Percentiles rank a stretch among this genome's conserved stretches.
These are phyloP conservation scores for Eudorcas thomsonii DNA, from an alignment of 2,113 vertebrate genomes.

Conservation along the genomic window DNA sequence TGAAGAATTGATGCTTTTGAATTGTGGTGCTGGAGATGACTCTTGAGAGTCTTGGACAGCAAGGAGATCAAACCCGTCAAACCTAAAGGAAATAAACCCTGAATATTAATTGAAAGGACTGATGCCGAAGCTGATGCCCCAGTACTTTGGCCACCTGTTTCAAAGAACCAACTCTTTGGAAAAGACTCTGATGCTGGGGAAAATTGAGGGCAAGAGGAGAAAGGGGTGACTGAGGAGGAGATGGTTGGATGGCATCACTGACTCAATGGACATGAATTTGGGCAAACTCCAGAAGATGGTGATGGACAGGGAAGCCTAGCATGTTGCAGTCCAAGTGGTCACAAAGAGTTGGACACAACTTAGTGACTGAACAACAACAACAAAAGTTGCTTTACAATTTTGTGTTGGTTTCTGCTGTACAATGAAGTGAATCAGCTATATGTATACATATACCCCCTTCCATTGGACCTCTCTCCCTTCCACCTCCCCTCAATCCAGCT, in stretches of 20 bases:
- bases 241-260: background rate
- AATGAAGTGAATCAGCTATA: background rate
- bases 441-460: background rate
- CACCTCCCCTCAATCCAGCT: background rate
- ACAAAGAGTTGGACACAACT: background rate
- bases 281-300: background rate
- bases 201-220: background rate
- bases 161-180: background rate
- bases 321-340: background rate
- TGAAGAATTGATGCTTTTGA: background rate
- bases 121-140: background rate
- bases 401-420: background rate
- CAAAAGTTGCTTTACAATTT: background rate
- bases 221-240: background rate
- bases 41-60: background rate
- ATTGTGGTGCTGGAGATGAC: background rate
- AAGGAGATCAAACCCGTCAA: background rate
- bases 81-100: background rate
- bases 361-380: background rate
- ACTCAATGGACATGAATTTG: background rate
- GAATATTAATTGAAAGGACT: background rate
- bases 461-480: background rate
- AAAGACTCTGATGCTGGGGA: background rate
- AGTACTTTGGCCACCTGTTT: background rate
- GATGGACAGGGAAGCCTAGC: background rate